Evolutionary conservation across 92 coral and sea anemone species (phyloP), one percentile per base, ranked within the genome.

Genomic region (Desmophyllum pertusum): DNA sequence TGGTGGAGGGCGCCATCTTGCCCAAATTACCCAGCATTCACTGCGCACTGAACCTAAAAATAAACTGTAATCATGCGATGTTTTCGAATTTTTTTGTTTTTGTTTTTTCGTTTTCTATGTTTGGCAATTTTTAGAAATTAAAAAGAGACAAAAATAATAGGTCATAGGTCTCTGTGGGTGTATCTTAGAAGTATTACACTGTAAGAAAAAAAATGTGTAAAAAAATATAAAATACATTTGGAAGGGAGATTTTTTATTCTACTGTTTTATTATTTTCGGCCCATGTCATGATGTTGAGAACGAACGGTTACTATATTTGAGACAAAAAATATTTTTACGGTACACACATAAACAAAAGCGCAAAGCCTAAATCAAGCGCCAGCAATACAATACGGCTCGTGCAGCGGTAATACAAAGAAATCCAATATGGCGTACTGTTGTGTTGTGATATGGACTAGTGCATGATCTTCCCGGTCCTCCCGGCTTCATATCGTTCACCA

Each of bases 1-100:
- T 80, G 33, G 99, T 97, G 71, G 95, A 89, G 61, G 99, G 99
- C 98, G 97, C 99, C 99, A 97, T 97, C 81, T 96, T 96, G 72
- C 66, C 76, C 76, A 80, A 45, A 35, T 67, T 80, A 80, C 67
- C 84, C 84, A 80, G 73, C 31, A 52, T 50, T 14, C 84, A 25
- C 3, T 67, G 84, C 65, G 76, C 40, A 66, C 33, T 18, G 19
- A 75, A 19, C 8, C 42, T 50, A 13, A 75, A 75, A 48, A 45
- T 18, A 50, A 31, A 50, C 62, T 36, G 75, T 38, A 30, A 39
- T 70, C 29, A 70, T 66, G 46, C 30, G 25, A 6, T 21, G 9
- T 1, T 40, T 21, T 5, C 9, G 6, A 1, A 23, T 57, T 29
- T 59, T 59, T 10, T 27, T 25, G 3, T 25, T 4, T 59, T 27